These are phyloP conservation scores for Clostera curtula DNA, from an alignment of 2,888 invertebrate genomes.

Conservation along the genomic window DNA sequence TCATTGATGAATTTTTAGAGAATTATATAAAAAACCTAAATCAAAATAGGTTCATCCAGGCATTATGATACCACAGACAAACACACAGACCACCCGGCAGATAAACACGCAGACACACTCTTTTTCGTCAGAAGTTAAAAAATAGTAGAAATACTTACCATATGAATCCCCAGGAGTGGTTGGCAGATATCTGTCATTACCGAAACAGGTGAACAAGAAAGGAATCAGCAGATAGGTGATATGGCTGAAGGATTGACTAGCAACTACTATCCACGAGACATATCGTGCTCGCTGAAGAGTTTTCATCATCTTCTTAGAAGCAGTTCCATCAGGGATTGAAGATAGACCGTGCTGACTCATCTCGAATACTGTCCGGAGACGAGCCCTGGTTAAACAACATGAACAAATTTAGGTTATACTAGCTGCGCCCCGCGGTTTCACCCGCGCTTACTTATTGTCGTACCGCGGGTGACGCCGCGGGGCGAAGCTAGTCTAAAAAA, in stretches of 20 bases:
- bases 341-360: conserved; percentile 33
- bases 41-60: too few species aligned
- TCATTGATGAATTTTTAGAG: too few species aligned
- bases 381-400: conserved; percentile 26
- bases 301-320: conserved; percentile 19
- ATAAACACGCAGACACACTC: too few species aligned
- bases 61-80: too few species aligned
- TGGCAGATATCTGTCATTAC: conserved; percentile 36
- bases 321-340: conserved; percentile 24
- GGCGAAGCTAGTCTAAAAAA: too few species aligned
- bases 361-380: conserved; percentile 31
- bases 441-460: too few species aligned
- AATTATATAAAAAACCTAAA: too few species aligned
- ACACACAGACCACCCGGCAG: too few species aligned
- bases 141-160: conserved; percentile 24
- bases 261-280: conserved; percentile 36
- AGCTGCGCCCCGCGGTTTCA: too few species aligned
- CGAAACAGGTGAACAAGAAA: conserved; percentile 34
- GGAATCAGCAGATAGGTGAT: conserved; percentile 35
- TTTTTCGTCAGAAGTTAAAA: background rate
- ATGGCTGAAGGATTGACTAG: conserved; percentile 34
- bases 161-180: conserved; percentile 41
- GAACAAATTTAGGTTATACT: too few species aligned
- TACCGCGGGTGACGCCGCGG: too few species aligned
- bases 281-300: conserved; percentile 30